These are phyloP conservation scores for Catostylus mosaicus DNA, from an alignment of 30 jellyfish, hydroid and myxozoan genomes.

Conservation along the genomic window DNA sequence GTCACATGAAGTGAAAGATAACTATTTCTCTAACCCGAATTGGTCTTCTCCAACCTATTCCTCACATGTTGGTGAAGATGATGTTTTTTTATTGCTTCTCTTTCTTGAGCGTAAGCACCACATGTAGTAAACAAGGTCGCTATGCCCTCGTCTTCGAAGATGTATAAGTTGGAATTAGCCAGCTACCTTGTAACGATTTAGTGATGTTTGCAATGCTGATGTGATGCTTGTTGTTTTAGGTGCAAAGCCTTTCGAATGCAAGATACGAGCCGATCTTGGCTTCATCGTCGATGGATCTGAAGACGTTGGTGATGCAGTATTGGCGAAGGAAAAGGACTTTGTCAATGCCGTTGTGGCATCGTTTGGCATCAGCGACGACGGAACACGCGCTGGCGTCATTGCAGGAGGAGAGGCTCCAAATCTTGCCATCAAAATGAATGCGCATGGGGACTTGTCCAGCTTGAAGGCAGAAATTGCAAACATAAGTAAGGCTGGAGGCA, in stretches of 20 bases:
- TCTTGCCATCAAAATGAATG: conserved; percentile 19
- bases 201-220: too few species aligned
- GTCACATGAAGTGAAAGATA: too few species aligned
- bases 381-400: conserved; percentile 51
- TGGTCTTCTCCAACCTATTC: too few species aligned
- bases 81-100: too few species aligned
- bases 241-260: conserved; percentile 19
- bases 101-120: too few species aligned
- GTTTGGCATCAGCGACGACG: conserved; percentile 4
- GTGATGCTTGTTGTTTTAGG: conserved; percentile 15
- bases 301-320: neutral
- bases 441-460: conserved; percentile 6
- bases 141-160: too few species aligned
- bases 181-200: too few species aligned
- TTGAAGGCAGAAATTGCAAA: conserved; percentile 41
- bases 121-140: too few species aligned
- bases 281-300: conserved; percentile 21
- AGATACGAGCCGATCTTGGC: conserved; percentile 30
- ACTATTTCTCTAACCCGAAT: too few species aligned
- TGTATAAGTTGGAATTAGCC: too few species aligned
- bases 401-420: conserved; percentile 2
- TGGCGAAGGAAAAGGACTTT: conserved; percentile 20
- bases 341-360: conserved; percentile 22
- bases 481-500: neutral
- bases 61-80: too few species aligned